A percentile compares a stretch with the other conserved stretches of the same genome.
These are phyloP conservation scores for Tychaedon coryphoeus DNA, from an alignment of 2,113 vertebrate species.

Conservation along the genomic window DNA sequence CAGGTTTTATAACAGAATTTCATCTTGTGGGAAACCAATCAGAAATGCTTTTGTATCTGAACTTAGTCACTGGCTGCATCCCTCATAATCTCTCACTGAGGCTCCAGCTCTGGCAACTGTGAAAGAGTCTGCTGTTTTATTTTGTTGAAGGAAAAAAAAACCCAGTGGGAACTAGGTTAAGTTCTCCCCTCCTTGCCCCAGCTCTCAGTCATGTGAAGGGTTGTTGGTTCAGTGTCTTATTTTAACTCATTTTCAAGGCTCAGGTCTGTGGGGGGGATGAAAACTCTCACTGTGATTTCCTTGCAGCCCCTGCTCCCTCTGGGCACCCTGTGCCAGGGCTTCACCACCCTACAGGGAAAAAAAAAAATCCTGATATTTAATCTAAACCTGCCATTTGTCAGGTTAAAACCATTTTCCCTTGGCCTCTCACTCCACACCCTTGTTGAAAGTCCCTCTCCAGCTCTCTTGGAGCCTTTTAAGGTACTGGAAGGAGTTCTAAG, in stretches of 20 bases:
- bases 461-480: neutral
- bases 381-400: neutral
- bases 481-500: neutral
- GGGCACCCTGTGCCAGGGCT: neutral
- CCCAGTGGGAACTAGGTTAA: neutral
- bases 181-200: neutral
- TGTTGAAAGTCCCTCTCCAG: neutral
- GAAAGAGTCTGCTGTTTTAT: neutral
- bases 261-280: neutral
- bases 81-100: neutral
- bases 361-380: neutral
- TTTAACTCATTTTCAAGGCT: conserved; percentile 6
- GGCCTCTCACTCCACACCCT: neutral
- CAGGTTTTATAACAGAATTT: conserved; percentile 37
- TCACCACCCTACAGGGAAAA: neutral
- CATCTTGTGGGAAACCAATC: neutral
- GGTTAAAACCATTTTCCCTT: neutral
- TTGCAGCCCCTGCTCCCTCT: neutral
- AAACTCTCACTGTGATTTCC: neutral
- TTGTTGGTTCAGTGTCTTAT: neutral
- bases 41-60: neutral
- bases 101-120: neutral
- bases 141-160: neutral
- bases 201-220: neutral
- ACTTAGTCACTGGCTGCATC: neutral